Conservation (phyloP, 2,888 invertebrate genomes). For the Perdita meconis region DNA sequence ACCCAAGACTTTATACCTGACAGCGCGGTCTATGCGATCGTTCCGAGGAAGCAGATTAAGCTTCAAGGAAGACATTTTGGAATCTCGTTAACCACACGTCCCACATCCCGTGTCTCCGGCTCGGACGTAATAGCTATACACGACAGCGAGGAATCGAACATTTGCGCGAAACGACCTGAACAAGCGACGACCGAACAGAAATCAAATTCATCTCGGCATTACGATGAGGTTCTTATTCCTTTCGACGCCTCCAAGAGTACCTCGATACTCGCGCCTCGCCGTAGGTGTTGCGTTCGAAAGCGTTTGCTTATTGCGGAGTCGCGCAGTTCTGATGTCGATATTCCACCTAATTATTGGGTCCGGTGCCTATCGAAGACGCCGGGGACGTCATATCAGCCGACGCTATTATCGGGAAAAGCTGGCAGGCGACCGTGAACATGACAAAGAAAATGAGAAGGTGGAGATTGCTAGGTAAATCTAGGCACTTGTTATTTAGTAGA, state of each 20-base stretch:
- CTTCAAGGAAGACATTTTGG: too few species aligned
- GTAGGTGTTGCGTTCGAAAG: constrained; percentile 34
- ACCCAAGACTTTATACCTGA: too few species aligned
- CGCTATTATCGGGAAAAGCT: constrained; percentile 40
- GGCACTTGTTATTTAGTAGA: constrained; percentile 76
- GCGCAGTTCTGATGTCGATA: constrained; percentile 53
- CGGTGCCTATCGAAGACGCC: constrained; percentile 41
- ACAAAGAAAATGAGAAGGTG: constrained; percentile 48
- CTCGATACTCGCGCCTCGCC: constrained; percentile 23
- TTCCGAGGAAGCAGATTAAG: too few species aligned
- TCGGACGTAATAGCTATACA: neutral
- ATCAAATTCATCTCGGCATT: constrained; percentile 38
- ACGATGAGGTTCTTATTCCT: neutral
- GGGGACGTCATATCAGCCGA: constrained; percentile 15
- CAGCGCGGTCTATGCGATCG: too few species aligned
- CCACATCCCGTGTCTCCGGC: neutral
- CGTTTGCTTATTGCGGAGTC: constrained; percentile 45
- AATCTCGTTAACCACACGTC: neutral
- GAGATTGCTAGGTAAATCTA: constrained; percentile 74
- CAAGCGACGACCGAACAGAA: constrained; percentile 5
- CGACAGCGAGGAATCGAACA: neutral
- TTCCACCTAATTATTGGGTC: constrained; percentile 69
- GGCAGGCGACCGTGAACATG: constrained; percentile 35
- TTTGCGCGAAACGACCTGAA: neutral
- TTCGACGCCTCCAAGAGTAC: constrained; percentile 8